Evolutionary conservation across 2,797 vertebrate genomes (phyloP), one percentile per base, ranked within the genome.

Genomic region (Mus spretus): DNA sequence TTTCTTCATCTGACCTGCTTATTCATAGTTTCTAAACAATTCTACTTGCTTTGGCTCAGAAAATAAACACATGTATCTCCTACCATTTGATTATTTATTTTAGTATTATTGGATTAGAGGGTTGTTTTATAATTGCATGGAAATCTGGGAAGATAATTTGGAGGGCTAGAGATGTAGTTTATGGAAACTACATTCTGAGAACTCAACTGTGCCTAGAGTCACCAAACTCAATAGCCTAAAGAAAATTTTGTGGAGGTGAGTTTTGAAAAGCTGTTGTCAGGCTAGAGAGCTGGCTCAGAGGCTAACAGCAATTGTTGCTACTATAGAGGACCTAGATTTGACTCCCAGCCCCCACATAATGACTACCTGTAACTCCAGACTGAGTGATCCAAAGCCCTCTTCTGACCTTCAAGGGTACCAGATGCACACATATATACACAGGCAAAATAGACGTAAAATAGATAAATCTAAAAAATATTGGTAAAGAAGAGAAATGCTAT

Each of bases 21-120:
- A 6, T 50, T 85, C 80, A n/a, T 31, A 93, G 50, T 87, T 93
- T 91, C 77, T 96, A 84, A 93, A 65, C 26, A 59, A 70, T 19
- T 67, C n/a, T 31, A 78, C 84, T 93, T 93, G 26, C 59, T 95
- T 65, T 67, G 40, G 53, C 77, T 84, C 63, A 92, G 22, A 40
- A 87, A 94, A 87, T 47, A 93, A 55, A 50, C 63, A n/a, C 37
- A 50, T 65, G 0, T 2, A 84, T 67, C 80, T 90, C 87, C 11
- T 37, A 13, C 19, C 34, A 40, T 37, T 72, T 37, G 7, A 28
- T 57, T 87, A 31, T 55, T 55, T 57, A 19, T 57, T 87, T 72
- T 53, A 72, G 37, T 55, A 72, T 72, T 72, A 72, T 55, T 55
- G 19, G 26, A 26, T 55, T 74, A 67, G 31, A 70, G 12, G 3